Conservation (phyloP, 2,797 vertebrate genomes). For the Muscicapa striata region DNA sequence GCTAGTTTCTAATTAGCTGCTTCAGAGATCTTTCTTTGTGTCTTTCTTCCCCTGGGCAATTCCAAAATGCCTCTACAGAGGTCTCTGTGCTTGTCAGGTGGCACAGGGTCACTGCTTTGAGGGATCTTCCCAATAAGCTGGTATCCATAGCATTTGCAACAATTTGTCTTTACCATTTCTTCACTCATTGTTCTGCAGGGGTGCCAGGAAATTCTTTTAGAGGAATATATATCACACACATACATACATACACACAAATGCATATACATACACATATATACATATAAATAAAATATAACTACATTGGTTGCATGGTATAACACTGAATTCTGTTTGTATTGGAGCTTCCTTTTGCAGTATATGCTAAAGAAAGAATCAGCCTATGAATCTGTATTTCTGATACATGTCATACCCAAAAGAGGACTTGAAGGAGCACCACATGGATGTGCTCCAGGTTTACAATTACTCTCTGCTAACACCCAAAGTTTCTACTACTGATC, state of each 20-base stretch:
- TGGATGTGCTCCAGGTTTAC: background rate
- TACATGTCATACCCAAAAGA: background rate
- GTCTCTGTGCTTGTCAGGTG: background rate
- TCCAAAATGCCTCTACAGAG: background rate
- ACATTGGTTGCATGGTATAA: background rate
- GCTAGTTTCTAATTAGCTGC: conserved; percentile 61
- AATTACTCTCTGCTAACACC: background rate
- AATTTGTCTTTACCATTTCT: background rate
- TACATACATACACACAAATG: fast-evolving
- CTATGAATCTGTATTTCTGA: background rate
- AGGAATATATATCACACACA: background rate
- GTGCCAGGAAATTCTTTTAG: background rate
- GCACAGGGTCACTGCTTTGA: conserved; percentile 14
- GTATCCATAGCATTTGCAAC: background rate
- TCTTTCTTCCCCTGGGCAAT: conserved; percentile 28
- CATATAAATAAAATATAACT: background rate
- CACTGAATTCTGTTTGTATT: background rate
- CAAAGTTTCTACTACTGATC: background rate
- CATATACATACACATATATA: fast-evolving
- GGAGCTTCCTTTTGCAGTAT: background rate
- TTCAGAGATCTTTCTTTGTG: background rate
- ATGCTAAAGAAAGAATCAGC: background rate
- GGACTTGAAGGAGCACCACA: background rate
- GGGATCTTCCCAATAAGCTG: background rate
- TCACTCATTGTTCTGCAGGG: background rate